A percentile compares a stretch with the other conserved stretches of the same genome.
Conservation (phyloP, 2,113 vertebrate species). For the Corapipo altera region DNA sequence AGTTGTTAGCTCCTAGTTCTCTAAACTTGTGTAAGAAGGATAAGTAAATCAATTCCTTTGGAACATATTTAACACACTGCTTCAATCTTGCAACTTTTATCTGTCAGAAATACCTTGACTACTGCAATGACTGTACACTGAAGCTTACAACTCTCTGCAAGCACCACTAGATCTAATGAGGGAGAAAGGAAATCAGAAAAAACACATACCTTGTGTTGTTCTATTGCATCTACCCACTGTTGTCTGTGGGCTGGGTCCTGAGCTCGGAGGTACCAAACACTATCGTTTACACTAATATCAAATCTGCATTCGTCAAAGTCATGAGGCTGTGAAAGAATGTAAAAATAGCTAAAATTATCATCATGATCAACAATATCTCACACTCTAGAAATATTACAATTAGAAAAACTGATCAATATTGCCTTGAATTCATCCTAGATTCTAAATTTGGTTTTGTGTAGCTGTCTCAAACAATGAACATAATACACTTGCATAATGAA, state of each 20-base stretch:
- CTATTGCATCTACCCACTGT: slow-evolving; percentile 92
- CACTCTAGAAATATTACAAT: neutral
- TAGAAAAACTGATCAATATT: neutral
- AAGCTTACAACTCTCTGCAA: neutral
- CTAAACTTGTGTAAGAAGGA: neutral
- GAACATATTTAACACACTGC: neutral
- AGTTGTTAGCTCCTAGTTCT: neutral
- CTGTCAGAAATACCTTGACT: neutral
- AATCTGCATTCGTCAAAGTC: slow-evolving; percentile 97
- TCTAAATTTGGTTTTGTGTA: neutral
- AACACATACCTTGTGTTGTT: slow-evolving; percentile 87
- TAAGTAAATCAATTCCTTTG: neutral
- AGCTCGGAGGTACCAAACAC: slow-evolving; percentile 93
- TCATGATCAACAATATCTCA: neutral
- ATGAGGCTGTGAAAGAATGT: slow-evolving; percentile 81
- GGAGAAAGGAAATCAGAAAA: neutral
- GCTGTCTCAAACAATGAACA: neutral
- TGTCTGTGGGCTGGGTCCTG: slow-evolving; percentile 90
- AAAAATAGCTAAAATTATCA: slow-evolving; percentile 9
- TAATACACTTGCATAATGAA: neutral
- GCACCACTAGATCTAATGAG: neutral
- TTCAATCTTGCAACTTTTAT: neutral
- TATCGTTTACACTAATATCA: slow-evolving; percentile 95
- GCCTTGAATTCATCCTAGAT: neutral
- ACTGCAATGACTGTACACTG: neutral